These are phyloP conservation scores for Rhabdomys dilectus DNA, from an alignment of 2,113 vertebrate genomes.

Conservation along the genomic window DNA sequence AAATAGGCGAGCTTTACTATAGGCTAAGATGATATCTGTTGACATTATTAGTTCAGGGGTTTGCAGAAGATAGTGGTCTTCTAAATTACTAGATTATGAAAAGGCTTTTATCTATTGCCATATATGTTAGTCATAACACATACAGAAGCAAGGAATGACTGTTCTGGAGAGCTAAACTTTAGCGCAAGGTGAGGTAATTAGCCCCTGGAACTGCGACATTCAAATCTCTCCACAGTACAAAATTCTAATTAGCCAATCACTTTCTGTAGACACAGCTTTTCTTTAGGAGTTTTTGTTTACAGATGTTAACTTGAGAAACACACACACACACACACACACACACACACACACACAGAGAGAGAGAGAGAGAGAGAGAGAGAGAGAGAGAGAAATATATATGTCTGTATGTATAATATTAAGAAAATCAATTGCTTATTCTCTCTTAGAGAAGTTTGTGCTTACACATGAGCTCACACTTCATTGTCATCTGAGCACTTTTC, in stretches of 20 bases:
- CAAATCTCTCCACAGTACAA: background rate
- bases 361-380: too few species aligned
- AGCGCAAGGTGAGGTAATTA: background rate
- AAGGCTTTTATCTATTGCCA: background rate
- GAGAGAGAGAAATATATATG: too few species aligned
- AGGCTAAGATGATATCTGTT: background rate
- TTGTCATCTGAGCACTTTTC: background rate
- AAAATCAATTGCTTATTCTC: background rate
- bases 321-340: rapidly evolving
- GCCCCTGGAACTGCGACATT: background rate
- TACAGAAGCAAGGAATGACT: background rate
- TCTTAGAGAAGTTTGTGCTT: background rate
- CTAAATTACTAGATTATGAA: background rate
- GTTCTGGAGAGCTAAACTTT: background rate
- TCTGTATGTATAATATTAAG: background rate
- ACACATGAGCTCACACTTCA: background rate
- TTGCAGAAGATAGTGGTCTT: background rate
- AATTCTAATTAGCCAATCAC: background rate
- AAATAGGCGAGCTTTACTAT: background rate
- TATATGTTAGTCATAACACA: background rate
- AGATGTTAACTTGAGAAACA: too few species aligned
- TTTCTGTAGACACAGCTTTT: background rate
- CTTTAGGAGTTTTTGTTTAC: background rate
- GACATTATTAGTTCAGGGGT: background rate
- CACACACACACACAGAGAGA: rapidly evolving